phyloP scores from a whole-genome alignment of 2,888 invertebrate species.

The Acronicta aceris region DNA sequence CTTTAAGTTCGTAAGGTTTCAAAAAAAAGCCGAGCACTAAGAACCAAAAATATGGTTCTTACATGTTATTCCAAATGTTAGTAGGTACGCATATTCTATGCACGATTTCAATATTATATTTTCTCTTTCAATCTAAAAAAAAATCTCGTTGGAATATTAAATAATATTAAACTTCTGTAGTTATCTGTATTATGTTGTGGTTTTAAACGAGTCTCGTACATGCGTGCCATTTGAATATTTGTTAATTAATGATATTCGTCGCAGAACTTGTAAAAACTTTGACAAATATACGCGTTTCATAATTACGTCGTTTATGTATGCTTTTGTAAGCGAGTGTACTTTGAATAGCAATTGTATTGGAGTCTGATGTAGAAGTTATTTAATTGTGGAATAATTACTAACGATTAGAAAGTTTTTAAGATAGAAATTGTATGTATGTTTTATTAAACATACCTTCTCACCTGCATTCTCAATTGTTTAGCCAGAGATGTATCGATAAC shows the following conservation, averaged over 20 bases:
- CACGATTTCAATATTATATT: too few relatives aligned
- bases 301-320: conserved; percentile 25
- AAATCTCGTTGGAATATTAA: neutral
- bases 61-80: too few relatives aligned
- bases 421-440: neutral
- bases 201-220: neutral
- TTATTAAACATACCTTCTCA: too few relatives aligned
- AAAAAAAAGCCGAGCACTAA: too few relatives aligned
- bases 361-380: neutral
- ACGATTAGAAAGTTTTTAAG: neutral
- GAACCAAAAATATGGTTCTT: too few relatives aligned
- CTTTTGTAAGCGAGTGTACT: conserved; percentile 15
- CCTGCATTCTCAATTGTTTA: too few relatives aligned
- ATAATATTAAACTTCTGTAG: conserved; percentile 7
- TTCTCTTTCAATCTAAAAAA: too few relatives aligned
- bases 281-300: conserved; percentile 22
- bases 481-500: too few relatives aligned
- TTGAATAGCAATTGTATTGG: neutral
- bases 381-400: too few relatives aligned
- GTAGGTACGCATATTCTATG: too few relatives aligned
- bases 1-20: too few relatives aligned
- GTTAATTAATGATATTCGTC: conserved; percentile 37
- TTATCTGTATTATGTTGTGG: neutral
- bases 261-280: conserved; percentile 34
- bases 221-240: conserved; percentile 31